Evolutionary conservation across 2,888 invertebrate species (phyloP).

Genomic region (Drosophila niveifrons): DNA sequence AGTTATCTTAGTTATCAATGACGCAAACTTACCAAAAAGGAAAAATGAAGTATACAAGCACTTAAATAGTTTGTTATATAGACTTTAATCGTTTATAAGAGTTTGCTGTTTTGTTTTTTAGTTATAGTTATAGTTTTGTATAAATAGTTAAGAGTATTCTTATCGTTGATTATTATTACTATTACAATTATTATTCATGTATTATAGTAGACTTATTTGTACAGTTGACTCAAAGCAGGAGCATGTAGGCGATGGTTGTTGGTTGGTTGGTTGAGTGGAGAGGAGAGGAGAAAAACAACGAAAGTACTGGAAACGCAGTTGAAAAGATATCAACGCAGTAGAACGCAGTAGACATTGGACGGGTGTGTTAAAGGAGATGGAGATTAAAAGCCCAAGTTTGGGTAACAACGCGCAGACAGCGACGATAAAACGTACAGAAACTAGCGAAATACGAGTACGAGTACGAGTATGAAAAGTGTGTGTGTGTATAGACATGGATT

Average conservation of each 20-base stretch:
- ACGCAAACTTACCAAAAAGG: conserved; percentile 74
- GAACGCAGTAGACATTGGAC: conserved; percentile 1
- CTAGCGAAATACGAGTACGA: conserved; percentile 29
- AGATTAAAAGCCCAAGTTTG: conserved; percentile 20
- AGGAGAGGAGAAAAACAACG: conserved; percentile 46
- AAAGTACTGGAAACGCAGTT: conserved; percentile 21
- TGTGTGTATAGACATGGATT: neutral
- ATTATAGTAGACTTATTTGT: conserved; percentile 20
- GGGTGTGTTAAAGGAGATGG: conserved; percentile 1
- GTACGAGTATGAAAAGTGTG: conserved; percentile 22
- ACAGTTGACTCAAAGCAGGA: conserved; percentile 33
- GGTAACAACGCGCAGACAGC: conserved; percentile 42
- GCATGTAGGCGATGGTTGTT: conserved; percentile 20
- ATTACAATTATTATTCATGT: conserved; percentile 1
- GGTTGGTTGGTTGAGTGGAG: too few relatives aligned
- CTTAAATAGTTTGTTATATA: conserved; percentile 43
- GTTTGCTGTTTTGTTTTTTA: conserved; percentile 19
- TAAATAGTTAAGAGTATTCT: conserved; percentile 7
- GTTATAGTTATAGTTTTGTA: conserved; percentile 9
- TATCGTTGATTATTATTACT: neutral
- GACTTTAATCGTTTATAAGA: conserved; percentile 34
- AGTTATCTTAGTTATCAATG: conserved; percentile 47
- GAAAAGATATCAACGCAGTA: too few relatives aligned
- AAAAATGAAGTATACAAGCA: conserved; percentile 64
- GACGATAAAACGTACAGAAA: conserved; percentile 44